Evolutionary conservation across 2,113 vertebrate genomes (phyloP), one percentile per base, ranked within the genome.

Genomic region (Corythornis vintsioides): DNA sequence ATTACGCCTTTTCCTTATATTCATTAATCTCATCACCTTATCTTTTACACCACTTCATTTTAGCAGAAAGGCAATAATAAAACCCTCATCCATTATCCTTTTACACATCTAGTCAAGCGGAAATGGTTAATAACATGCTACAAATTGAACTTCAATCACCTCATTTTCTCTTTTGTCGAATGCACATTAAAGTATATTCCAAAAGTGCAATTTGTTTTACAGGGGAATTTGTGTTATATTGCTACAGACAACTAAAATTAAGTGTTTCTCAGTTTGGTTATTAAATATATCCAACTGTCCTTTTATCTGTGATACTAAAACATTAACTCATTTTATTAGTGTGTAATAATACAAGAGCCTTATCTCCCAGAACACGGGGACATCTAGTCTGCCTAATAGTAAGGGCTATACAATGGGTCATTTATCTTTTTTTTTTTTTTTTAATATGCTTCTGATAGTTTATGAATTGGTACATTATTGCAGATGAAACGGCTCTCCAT

Each of bases 11-110:
- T 98, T 98, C 98, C 98, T 98, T 98, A 98, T 98, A 98, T 98
- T 99, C 99, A 99, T 99, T 99, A 99, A 99, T 99, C 98, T 99
- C 98, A 98, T 99, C 99, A 99, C 98, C 98, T 99, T 99, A 99
- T 99, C 99, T 98, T 99, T 98, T 98, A 98, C 98, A 98, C 98
- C 98, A 99, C 98, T 99, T 99, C 98, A 99, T 99, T 99, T 98
- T 98, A 98, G 97, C 98, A 98, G 97, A 98, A 99, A 99, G 98
- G 98, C 98, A 98, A 99, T 99, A 99, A 99, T 99, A 99, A 99
- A 99, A 98, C 98, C 98, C 98, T 98, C 99, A 99, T 99, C 98
- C 98, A 99, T 99, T 99, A 99, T 99, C 98, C 99, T 99, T 98
- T 99, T 99, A 98, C 98, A 85, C 98, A 98, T 98, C 98, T 98